phyloP scores from a whole-genome alignment of 2,797 vertebrate species.

The Sitta carolinensis region DNA sequence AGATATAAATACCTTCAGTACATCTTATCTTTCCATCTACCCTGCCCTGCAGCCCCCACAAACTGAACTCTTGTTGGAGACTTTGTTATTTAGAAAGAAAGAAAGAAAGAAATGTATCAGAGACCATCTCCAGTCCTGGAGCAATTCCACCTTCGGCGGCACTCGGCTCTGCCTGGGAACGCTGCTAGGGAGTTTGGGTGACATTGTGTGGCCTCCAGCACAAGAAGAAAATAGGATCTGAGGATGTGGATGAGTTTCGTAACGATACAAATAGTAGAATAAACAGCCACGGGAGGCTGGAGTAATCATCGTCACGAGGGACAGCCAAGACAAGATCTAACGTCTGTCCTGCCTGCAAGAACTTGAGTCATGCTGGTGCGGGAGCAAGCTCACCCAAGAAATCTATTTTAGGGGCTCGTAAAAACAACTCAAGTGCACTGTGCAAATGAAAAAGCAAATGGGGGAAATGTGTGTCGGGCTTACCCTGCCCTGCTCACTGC shows the following conservation, averaged over 20 bases:
- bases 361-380: conserved; percentile 16
- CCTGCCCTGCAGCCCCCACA: conserved; percentile 13
- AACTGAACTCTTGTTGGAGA: background rate
- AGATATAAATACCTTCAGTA: conserved; percentile 48
- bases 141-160: background rate
- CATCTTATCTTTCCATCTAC: conserved; percentile 40
- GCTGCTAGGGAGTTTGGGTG: background rate
- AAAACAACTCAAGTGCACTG: background rate
- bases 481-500: background rate
- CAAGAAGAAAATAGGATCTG: conserved; percentile 25
- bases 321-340: conserved; percentile 42
- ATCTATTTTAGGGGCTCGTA: conserved; percentile 27
- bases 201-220: conserved; percentile 42
- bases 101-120: background rate
- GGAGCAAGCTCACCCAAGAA: conserved; percentile 20
- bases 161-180: background rate
- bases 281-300: conserved; percentile 39
- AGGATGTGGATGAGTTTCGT: conserved; percentile 36
- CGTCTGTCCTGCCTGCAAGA: conserved; percentile 15
- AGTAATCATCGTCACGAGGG: conserved; percentile 40
- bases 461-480: background rate
- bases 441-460: background rate
- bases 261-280: conserved; percentile 27
- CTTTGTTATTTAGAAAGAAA: background rate
- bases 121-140: background rate